Evolutionary conservation across 2,113 vertebrate species (phyloP), one percentile per base, ranked within the genome.

Genomic region (Nibea albiflora): DNA sequence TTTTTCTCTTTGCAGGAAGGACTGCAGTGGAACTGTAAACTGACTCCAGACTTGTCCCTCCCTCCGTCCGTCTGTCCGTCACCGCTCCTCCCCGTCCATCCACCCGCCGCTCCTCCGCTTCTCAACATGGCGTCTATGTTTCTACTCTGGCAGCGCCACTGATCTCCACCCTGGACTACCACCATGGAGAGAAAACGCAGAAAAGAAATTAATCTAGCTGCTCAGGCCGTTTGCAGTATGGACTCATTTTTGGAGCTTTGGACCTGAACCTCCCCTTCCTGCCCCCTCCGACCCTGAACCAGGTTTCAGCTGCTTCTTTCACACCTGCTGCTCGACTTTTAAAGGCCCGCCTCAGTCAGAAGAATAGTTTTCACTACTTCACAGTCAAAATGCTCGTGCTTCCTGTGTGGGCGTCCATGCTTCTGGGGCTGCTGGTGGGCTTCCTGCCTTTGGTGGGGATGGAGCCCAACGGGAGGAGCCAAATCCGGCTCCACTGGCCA

Each of bases 181-280:
- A 96, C 94, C 89, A 99, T 99, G 98, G 98, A 99, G 97, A 97
- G 96, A 89, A 98, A 99, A 94, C 97, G 97, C 80, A 95, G 97
- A 97, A 97, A 99, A 99, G 98, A 99, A 99, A 98, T 97, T 93
- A 95, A 88, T 93, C 31, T 91, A 93, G 89, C 87, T 87, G 86
- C 84, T 70, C 70, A 9, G 92, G 90, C 91, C 83, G 24, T 90
- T 87, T 84, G 28, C 90, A 88, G 60, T 44, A 90, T 93, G 89
- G 96, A 96, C 96, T 92, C 83, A 31, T 90, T 93, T 83, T 80
- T 86, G 74, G 88, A 88, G 77, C 92, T 95, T 74, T 90, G 88
- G 93, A 94, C 94, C 84, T 94, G 81, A 92, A 73, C 92, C 88
- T 92, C 78, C 87, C 53, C 44, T 57, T 72, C 60, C 35, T 39